Base-by-base conservation (phyloP, 2,113 vertebrate genomes). In the Myrmecobius fasciatus region DNA sequence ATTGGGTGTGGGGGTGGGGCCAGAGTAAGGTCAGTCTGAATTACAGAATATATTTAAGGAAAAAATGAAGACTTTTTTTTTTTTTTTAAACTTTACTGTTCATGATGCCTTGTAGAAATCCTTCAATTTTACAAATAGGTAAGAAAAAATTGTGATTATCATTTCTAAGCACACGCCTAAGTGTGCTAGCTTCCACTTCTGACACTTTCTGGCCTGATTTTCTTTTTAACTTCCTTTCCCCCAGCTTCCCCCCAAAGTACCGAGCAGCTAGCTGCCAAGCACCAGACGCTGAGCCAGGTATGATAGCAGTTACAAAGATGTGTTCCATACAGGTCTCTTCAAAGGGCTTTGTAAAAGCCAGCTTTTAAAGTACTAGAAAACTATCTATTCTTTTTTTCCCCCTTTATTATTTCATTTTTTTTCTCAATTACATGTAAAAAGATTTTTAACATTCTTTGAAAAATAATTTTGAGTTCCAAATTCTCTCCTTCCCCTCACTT, bases 111-210 rank as follows among this genome's bases (percentile, higher is more conserved):
- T 25, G 47, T 83, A 2, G 94, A 54, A 56, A 47, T 89, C 95
- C 89, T 93, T 93, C 7, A 83, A 0, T 95, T 95, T 93, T 91
- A 95, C 91, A 88, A 94, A 89, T 31, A 96, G 95, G 91, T 89
- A 93, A 94, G 91, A 96, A 93, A 93, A 97, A 94, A 96, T 3
- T 36, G n/a, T 95, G 97, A 95, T 36, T 54, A 54, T 53, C 92
- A 49, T 20, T 90, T 94, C 47, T 60, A 56, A 89, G 83, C 24
- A 92, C 31, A 43, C 95, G 89, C 96, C 52, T 36, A 48, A 95
- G 89, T 94, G 1, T 56, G 28, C 0, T 17, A 95, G 75, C 12
- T 7, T 67, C 14, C 24, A 89, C 75, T 95, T 60, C 52, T 7
- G 52, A 36, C 91, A 36, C 60, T 48, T 83, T n/a, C 2, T 83